phyloP scores from a whole-genome alignment of 2,888 invertebrate genomes.

The Bedellia somnulentella region DNA sequence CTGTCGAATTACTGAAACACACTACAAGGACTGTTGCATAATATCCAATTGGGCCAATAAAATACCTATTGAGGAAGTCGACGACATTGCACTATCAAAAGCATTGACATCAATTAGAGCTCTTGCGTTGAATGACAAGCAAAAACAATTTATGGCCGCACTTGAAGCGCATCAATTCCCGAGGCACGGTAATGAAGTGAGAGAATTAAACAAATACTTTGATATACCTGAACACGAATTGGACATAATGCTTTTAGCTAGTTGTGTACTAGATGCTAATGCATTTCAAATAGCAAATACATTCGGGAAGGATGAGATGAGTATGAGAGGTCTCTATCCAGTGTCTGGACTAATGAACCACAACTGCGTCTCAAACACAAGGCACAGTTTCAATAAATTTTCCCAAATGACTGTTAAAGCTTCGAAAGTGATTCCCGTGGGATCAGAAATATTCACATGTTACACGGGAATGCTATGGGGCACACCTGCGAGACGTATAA shows the following conservation, averaged over 20 bases:
- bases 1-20: slow-evolving; percentile 63
- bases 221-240: slow-evolving; percentile 58
- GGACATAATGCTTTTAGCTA: slow-evolving; percentile 58
- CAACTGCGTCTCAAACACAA: slow-evolving; percentile 68
- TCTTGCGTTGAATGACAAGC: slow-evolving; percentile 35
- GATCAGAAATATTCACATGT: slow-evolving; percentile 66
- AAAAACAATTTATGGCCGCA: slow-evolving; percentile 47
- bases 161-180: slow-evolving; percentile 56
- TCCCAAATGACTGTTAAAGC: slow-evolving; percentile 64
- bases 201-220: slow-evolving; percentile 46
- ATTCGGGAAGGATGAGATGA: slow-evolving; percentile 44
- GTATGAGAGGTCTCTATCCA: slow-evolving; percentile 67
- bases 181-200: slow-evolving; percentile 62
- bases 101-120: slow-evolving; percentile 39
- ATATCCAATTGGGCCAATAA: slow-evolving; percentile 61
- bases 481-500: slow-evolving; percentile 63
- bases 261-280: slow-evolving; percentile 67
- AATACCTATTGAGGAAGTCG: slow-evolving; percentile 36
- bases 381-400: slow-evolving; percentile 60
- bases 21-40: slow-evolving; percentile 66
- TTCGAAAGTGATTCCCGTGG: slow-evolving; percentile 57
- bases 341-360: slow-evolving; percentile 71
- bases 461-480: slow-evolving; percentile 71
- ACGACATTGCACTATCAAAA: slow-evolving; percentile 30
- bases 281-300: slow-evolving; percentile 64